A percentile compares a stretch with the other conserved stretches of the same genome.
These are phyloP conservation scores for Oscheius myriophilus DNA, from an alignment of 2,888 invertebrate genomes.

Conservation along the genomic window DNA sequence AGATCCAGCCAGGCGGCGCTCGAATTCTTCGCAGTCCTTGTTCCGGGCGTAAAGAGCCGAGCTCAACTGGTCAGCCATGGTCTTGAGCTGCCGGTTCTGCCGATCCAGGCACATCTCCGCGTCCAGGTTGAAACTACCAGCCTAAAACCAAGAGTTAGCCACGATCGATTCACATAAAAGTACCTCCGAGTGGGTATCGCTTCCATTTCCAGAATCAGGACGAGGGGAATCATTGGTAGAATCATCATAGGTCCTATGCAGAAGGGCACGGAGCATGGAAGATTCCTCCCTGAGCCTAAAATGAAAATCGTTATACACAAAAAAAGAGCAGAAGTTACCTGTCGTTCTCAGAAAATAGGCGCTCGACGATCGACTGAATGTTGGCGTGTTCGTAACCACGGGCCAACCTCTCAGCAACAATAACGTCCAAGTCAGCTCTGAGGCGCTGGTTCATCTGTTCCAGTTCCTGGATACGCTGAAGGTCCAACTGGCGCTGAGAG, in stretches of 20 bases:
- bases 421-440: slow-evolving; percentile 1
- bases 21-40: too few species aligned
- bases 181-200: slow-evolving; percentile 49
- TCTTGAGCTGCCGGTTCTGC: slow-evolving; percentile 53
- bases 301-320: not conserved
- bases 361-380: slow-evolving; percentile 48
- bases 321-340: not conserved
- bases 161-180: not conserved
- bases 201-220: slow-evolving; percentile 58
- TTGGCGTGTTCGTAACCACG: slow-evolving; percentile 41
- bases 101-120: slow-evolving; percentile 55
- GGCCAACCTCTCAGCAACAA: not conserved
- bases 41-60: too few species aligned
- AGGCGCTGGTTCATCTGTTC: too few species aligned
- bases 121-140: slow-evolving; percentile 50
- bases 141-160: not conserved
- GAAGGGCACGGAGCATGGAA: slow-evolving; percentile 50
- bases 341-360: slow-evolving; percentile 38
- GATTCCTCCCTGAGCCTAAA: slow-evolving; percentile 55
- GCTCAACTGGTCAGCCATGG: too few species aligned
- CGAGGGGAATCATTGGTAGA: slow-evolving; percentile 50
- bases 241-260: slow-evolving; percentile 56
- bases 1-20: too few species aligned
- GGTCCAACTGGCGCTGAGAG: slow-evolving; percentile 50
- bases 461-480: slow-evolving; percentile 31